Evolutionary conservation across 1,140 invertebrate species (phyloP).

Genomic region (Periplaneta americana): DNA sequence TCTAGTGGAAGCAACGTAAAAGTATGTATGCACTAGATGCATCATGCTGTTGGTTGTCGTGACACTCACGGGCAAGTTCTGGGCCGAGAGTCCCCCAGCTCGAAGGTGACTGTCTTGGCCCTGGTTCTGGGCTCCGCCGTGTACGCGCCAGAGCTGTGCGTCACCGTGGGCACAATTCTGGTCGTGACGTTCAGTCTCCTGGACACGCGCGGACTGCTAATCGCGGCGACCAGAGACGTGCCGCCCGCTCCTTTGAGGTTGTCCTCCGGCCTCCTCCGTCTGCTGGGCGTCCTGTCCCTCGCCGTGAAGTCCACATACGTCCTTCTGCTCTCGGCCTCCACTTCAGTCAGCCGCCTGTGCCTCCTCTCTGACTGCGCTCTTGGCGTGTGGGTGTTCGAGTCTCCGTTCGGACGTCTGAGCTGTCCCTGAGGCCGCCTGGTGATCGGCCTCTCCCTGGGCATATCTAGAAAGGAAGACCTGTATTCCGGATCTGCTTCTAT

Average conservation of each 20-base stretch:
- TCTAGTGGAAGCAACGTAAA: no score
- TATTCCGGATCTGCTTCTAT: neutral
- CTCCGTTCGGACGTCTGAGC: neutral
- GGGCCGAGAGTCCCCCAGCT: neutral
- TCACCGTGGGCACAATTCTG: neutral
- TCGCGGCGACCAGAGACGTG: neutral
- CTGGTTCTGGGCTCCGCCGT: neutral
- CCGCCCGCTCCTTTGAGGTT: neutral
- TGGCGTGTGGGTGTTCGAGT: neutral
- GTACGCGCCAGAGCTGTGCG: neutral
- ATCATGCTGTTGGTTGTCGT: no score
- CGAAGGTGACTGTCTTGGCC: neutral
- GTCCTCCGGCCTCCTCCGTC: neutral
- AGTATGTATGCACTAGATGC: no score
- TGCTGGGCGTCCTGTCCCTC: slow-evolving; percentile 18
- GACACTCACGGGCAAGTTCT: neutral
- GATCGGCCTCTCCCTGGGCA: neutral
- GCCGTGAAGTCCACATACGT: slow-evolving; percentile 11
- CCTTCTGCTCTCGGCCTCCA: neutral
- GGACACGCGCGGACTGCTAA: neutral
- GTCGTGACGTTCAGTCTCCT: neutral
- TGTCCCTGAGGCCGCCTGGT: neutral
- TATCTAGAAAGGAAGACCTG: neutral
- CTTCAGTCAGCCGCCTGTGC: neutral
- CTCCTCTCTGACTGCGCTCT: neutral